Base-by-base conservation (phyloP, 2,797 vertebrate genomes). In the Eutrigla gurnardus region DNA sequence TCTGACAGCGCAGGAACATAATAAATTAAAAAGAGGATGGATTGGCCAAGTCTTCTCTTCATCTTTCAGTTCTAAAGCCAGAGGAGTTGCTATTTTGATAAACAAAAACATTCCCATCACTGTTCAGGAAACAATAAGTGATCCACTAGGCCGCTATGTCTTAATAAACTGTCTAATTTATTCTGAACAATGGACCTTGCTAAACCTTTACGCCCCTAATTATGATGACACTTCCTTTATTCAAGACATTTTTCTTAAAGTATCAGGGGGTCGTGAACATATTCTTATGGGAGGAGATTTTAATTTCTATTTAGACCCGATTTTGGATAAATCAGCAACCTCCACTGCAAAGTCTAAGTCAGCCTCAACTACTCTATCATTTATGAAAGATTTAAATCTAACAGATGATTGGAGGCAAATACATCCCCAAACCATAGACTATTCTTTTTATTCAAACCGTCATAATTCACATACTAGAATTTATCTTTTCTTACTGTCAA, bases 361-460 rank as follows among this genome's bases (percentile, higher is more conserved):
- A 25, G 58, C 47, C 1, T 13, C 8, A 14, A 35, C 46, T 2
- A 71, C 59, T 4, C 11, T 43, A 4, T 4, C 15, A 17, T 71
- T 42, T 25, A 71, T 71, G 45, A 57, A 73, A 10, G 54, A 59
- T 39, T 17, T 50, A 50, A 50, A 73, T 8, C 7, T 72, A 7
- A 54, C 25, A 8, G 52, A 65, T 9, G 10, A 65, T 36, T 65
- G 62, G 42, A 45, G 35, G 4, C 53, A 42, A 2, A 37, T 50
- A 9, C 43, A 65, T 15, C 53, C 53, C 7, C 62, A 65, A 57
- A 58, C 37, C 12, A 55, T 2, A 5, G 43, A 65, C 7, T 58
- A 50, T 2, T 73, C 25, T 1, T 59, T 55, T 35, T 65, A 65
- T 6, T 49, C 61, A 3, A 10, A 10, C 52, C 40, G 10, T 17